Evolutionary conservation across 2,888 invertebrate genomes (phyloP).

Genomic region (Andrena hattorfiana): DNA sequence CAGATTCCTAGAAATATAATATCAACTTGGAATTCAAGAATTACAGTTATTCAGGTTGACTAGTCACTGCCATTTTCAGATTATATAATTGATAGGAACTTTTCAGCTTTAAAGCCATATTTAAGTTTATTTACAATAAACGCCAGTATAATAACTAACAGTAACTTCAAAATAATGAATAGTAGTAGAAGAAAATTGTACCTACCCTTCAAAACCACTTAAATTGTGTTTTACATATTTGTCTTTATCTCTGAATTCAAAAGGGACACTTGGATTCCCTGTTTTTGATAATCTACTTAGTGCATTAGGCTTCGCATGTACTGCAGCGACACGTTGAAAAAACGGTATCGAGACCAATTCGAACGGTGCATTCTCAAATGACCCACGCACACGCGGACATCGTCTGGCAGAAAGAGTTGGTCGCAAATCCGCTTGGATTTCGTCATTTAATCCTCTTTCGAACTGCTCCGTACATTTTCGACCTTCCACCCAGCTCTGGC

Average conservation of each 20-base stretch:
- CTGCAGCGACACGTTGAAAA: not conserved
- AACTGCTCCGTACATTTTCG: conserved; percentile 55
- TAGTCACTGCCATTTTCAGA: too few relatives aligned
- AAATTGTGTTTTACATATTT: not conserved
- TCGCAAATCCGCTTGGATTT: conserved; percentile 59
- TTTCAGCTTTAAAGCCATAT: too few relatives aligned
- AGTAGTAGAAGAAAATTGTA: too few relatives aligned
- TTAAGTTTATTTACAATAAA: too few relatives aligned
- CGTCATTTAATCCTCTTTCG: conserved; percentile 66
- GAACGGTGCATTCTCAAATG: conserved; percentile 26
- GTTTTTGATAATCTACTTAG: not conserved
- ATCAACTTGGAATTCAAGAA: too few relatives aligned
- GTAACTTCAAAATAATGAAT: too few relatives aligned
- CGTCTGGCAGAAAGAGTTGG: conserved; percentile 16
- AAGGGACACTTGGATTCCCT: not conserved
- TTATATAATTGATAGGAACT: too few relatives aligned
- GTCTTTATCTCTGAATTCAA: not conserved
- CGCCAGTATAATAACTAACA: too few relatives aligned
- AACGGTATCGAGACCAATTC: not conserved
- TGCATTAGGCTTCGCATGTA: not conserved
- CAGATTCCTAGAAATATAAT: too few relatives aligned
- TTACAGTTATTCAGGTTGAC: too few relatives aligned
- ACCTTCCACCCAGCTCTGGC: not conserved
- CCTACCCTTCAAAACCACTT: too few relatives aligned
- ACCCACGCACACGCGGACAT: conserved; percentile 6